Conservation (phyloP, 92 coral and sea anemone species). For the Palythoa caribaeorum region DNA sequence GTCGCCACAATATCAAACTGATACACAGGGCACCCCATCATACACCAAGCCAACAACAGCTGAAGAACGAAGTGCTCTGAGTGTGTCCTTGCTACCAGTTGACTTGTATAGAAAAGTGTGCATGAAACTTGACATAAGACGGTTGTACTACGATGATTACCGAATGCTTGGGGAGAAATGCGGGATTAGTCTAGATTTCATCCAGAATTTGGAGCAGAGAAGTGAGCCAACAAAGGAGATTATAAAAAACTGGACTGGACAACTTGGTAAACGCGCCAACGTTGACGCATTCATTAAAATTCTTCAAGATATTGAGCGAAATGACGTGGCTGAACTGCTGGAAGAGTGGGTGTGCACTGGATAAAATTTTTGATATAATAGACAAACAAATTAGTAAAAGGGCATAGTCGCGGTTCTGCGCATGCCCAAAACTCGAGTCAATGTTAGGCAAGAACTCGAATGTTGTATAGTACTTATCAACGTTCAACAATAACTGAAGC, state of each 20-base stretch:
- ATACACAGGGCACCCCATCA: background rate
- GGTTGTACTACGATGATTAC: conserved; percentile 31
- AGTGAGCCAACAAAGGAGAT: conserved; percentile 46
- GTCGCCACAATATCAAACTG: background rate
- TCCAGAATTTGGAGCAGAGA: conserved; percentile 13
- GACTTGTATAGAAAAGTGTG: background rate
- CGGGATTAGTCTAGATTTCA: conserved; percentile 27
- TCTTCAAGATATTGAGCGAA: conserved; percentile 5
- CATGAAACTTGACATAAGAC: conserved; percentile 22
- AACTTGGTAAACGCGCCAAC: conserved; percentile 13
- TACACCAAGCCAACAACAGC: background rate
- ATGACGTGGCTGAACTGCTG: conserved; percentile 50
- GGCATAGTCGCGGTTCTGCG: too few relatives aligned
- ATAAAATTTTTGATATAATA: background rate
- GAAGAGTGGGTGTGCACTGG: conserved; percentile 38
- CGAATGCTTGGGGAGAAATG: conserved; percentile 55
- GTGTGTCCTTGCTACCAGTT: background rate
- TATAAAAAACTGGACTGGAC: conserved; percentile 37
- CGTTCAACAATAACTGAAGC: too few relatives aligned
- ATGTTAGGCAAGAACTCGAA: too few relatives aligned
- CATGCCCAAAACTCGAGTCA: too few relatives aligned
- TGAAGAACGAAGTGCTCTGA: conserved; percentile 11
- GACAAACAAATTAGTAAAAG: background rate
- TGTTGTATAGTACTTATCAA: too few relatives aligned
- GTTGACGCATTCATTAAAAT: conserved; percentile 43